Evolutionary conservation across 2,888 invertebrate genomes (phyloP).

Genomic region (Pimpla rufipes): DNA sequence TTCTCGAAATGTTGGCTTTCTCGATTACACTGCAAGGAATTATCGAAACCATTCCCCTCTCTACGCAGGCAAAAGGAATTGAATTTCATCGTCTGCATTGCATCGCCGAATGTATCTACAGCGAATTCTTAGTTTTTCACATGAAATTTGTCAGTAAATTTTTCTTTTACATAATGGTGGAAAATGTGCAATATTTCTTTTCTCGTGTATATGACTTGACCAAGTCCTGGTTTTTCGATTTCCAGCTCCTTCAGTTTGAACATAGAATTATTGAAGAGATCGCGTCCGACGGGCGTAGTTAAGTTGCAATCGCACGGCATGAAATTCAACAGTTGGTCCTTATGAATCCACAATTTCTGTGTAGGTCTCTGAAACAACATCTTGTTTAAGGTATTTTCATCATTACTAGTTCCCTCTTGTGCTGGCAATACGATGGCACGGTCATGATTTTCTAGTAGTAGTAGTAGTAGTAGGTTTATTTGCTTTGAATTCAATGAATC

Average conservation of each 20-base stretch:
- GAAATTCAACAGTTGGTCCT: background rate
- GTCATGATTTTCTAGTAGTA: background rate
- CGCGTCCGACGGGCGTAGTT: background rate
- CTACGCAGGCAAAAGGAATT: background rate
- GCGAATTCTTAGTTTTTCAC: background rate
- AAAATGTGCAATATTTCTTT: background rate
- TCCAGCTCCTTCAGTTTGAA: background rate
- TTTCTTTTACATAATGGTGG: background rate
- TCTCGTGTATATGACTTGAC: constrained; percentile 1
- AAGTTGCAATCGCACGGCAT: background rate
- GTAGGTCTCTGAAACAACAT: background rate
- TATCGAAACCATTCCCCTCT: constrained; percentile 29
- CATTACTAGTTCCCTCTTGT: background rate
- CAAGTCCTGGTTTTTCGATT: background rate
- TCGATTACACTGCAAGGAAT: constrained; percentile 14
- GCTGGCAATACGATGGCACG: background rate
- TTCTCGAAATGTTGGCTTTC: background rate
- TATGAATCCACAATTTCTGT: background rate
- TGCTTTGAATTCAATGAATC: too few relatives aligned
- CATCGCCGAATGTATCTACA: background rate
- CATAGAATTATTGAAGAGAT: background rate
- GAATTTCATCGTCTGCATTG: background rate
- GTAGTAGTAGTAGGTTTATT: too few relatives aligned
- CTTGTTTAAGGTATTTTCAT: background rate
- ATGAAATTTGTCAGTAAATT: background rate